A percentile compares a stretch with the other conserved stretches of the same genome.
Evolutionary conservation across 2,113 vertebrate species (phyloP).

Genomic region (Mustelus asterias): DNA sequence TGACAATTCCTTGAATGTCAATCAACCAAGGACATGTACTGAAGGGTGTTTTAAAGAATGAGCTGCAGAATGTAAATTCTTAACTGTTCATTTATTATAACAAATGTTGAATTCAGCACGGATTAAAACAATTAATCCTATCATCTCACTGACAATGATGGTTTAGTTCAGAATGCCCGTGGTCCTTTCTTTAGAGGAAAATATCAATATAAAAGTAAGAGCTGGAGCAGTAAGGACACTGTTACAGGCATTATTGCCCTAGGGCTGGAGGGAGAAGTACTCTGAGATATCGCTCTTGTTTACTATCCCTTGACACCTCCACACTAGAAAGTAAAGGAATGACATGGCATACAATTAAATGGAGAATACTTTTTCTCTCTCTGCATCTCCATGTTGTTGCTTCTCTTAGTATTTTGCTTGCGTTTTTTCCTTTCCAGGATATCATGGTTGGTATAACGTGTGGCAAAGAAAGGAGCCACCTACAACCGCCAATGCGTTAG

Average conservation of each 20-base stretch:
- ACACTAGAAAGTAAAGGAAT: neutral
- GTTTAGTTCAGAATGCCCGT: neutral
- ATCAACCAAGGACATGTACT: neutral
- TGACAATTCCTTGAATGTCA: neutral
- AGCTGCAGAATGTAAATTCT: neutral
- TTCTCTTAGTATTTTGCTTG: neutral
- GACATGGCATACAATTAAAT: neutral
- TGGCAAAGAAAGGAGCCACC: neutral
- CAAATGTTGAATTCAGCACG: neutral
- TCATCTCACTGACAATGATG: neutral
- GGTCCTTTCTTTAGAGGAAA: neutral
- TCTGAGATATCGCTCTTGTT: neutral
- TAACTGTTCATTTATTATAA: neutral
- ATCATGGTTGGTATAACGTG: neutral
- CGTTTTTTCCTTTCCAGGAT: neutral
- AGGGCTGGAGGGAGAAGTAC: neutral
- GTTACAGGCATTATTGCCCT: neutral
- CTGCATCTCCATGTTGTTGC: neutral
- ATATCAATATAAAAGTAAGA: neutral
- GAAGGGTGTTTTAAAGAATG: neutral
- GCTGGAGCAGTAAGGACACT: neutral
- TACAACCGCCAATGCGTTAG: neutral
- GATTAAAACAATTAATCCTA: neutral
- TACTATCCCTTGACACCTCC: neutral
- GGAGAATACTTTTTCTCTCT: neutral